A percentile compares a stretch with the other conserved stretches of the same genome.
Evolutionary conservation across 1,140 invertebrate genomes (phyloP).

Genomic region (Trichonephila clavata): DNA sequence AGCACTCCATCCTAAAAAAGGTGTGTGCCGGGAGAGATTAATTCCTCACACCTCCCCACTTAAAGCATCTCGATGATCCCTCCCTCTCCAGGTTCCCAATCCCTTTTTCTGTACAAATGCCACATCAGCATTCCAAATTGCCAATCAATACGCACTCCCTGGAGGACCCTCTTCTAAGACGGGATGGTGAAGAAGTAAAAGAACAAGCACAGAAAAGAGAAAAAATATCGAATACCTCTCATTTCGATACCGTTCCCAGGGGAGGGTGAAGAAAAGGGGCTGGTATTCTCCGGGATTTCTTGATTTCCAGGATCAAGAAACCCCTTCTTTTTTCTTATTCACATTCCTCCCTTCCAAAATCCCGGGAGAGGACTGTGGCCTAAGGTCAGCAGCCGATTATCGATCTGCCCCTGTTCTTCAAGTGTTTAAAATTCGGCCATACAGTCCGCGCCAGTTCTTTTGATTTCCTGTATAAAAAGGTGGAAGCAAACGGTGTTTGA

Average conservation of each 20-base stretch:
- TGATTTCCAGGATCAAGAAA: constrained; percentile 7
- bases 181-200: background rate
- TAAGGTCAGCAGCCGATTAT: background rate
- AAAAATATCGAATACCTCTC: background rate
- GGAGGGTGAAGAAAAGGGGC: background rate
- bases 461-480: constrained; percentile 38
- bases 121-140: constrained; percentile 31
- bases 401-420: background rate
- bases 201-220: background rate
- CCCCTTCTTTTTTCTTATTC: background rate
- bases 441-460: background rate
- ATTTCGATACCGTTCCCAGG: constrained; percentile 11
- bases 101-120: constrained; percentile 15
- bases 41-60: constrained; percentile 1
- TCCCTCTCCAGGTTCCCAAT: background rate
- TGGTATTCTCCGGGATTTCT: constrained; percentile 7
- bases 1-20: too few relatives aligned
- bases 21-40: background rate
- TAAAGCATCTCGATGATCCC: constrained; percentile 11
- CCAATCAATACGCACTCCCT: constrained; percentile 1
- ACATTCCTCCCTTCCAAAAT: background rate
- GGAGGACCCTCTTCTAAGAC: background rate
- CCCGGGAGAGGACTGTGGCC: background rate
- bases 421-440: constrained; percentile 14
- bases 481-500: constrained; percentile 13